phyloP scores from a whole-genome alignment of 2,113 vertebrate genomes.

The Ctenomys sociabilis region DNA sequence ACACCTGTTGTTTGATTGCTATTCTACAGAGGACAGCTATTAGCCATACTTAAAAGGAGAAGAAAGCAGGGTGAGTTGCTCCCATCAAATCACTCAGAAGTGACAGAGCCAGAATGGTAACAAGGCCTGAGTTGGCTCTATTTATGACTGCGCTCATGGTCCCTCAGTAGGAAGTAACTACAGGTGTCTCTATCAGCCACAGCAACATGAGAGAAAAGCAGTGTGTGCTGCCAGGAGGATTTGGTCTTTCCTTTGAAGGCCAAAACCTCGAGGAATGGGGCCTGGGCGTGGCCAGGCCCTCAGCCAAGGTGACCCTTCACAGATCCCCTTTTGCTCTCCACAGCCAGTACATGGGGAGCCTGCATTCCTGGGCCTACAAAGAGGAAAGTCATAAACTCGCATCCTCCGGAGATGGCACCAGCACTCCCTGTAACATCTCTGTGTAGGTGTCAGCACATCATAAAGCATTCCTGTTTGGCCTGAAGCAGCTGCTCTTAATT shows the following conservation, averaged over 20 bases:
- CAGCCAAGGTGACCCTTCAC: conserved; percentile 1
- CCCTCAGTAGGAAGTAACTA: neutral
- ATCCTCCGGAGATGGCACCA: conserved; percentile 61
- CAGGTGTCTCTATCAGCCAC: accelerated
- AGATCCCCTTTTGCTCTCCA: neutral
- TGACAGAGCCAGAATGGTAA: neutral
- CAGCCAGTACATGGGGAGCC: neutral
- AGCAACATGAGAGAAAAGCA: neutral
- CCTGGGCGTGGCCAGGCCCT: neutral
- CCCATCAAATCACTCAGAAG: neutral
- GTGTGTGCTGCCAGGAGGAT: neutral
- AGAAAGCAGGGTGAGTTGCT: neutral
- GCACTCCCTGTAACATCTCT: conserved; percentile 45
- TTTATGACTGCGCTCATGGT: accelerated
- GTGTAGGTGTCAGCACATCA: conserved; percentile 72
- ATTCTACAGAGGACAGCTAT: neutral
- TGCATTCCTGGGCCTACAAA: conserved; percentile 38
- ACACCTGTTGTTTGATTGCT: neutral
- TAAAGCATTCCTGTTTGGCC: conserved; percentile 75
- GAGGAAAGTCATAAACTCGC: conserved; percentile 60
- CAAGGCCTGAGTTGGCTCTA: neutral
- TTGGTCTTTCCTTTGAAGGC: conserved; percentile 41
- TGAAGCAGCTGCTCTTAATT: conserved; percentile 70
- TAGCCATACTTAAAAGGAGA: neutral
- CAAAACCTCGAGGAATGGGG: conserved; percentile 66